A percentile compares a stretch with the other conserved stretches of the same genome.
Evolutionary conservation across 2,113 vertebrate genomes (phyloP).

Genomic region (Reinhardtius hippoglossoides): DNA sequence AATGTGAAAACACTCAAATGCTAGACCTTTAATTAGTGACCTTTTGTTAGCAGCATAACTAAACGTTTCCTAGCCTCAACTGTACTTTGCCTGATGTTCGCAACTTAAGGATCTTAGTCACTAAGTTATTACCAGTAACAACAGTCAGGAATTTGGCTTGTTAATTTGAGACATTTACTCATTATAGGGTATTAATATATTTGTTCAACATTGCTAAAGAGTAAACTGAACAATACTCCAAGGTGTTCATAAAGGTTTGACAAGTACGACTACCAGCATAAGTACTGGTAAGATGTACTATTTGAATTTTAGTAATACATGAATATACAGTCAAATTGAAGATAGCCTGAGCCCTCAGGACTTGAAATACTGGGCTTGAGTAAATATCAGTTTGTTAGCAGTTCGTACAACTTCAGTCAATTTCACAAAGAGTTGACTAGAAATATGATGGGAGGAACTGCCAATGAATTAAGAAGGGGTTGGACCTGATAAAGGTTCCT

Average conservation of each 20-base stretch:
- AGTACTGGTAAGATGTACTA: background rate
- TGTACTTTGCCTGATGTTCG: background rate
- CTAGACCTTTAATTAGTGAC: no score
- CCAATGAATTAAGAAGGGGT: background rate
- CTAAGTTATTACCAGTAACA: no score
- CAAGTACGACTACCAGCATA: no score
- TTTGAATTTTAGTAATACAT: background rate
- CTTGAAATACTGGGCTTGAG: no score
- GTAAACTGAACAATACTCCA: background rate
- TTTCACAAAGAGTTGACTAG: no score
- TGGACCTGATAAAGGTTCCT: constrained; percentile 21
- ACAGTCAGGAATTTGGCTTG: no score
- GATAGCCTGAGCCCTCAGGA: background rate
- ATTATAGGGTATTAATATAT: background rate
- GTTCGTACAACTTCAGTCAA: no score
- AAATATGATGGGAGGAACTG: background rate
- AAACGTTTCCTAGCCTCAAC: background rate
- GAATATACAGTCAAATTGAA: background rate
- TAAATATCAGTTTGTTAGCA: no score
- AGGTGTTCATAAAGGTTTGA: background rate
- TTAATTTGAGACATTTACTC: background rate
- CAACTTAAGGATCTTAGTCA: background rate
- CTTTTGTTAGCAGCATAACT: no score
- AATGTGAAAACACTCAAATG: background rate
- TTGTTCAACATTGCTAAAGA: background rate